phyloP scores from a whole-genome alignment of 2,888 invertebrate species.

The Linyphia triangularis region DNA sequence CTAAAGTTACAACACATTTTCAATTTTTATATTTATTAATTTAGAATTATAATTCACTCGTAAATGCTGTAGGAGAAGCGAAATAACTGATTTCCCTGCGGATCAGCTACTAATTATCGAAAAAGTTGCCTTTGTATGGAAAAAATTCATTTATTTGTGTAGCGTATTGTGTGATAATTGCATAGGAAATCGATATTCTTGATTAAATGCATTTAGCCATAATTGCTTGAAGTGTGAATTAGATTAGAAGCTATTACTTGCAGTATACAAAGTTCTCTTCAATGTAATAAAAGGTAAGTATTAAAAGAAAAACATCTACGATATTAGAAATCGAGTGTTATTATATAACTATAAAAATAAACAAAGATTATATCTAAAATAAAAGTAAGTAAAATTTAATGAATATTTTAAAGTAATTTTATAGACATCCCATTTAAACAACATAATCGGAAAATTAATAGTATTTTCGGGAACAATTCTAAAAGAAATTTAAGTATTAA shows the following conservation, averaged over 20 bases:
- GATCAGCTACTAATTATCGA: slow-evolving; percentile 49
- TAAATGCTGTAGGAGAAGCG: not conserved
- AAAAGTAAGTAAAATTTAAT: too few relatives aligned
- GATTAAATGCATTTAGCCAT: slow-evolving; percentile 54
- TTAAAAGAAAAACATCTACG: too few relatives aligned
- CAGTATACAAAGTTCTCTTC: slow-evolving; percentile 6
- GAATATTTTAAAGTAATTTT: too few relatives aligned
- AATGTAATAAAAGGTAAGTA: too few relatives aligned
- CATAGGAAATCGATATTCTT: slow-evolving; percentile 61
- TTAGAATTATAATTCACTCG: not conserved
- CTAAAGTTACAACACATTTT: too few relatives aligned
- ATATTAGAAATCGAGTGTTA: too few relatives aligned
- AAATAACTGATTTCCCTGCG: slow-evolving; percentile 11
- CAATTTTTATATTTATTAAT: not conserved
- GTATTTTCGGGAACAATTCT: too few relatives aligned
- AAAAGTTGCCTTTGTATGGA: slow-evolving; percentile 19
- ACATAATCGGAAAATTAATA: too few relatives aligned
- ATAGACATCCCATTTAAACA: too few relatives aligned
- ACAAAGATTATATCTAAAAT: too few relatives aligned
- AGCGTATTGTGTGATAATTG: slow-evolving; percentile 54
- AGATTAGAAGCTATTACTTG: slow-evolving; percentile 39
- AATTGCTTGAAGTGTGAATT: slow-evolving; percentile 63
- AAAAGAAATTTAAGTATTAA: too few relatives aligned
- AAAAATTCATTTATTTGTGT: slow-evolving; percentile 21
- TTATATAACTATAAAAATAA: too few relatives aligned